A percentile compares a stretch with the other conserved stretches of the same genome.
Evolutionary conservation across 1,140 invertebrate species (phyloP).

Genomic region (Hetaerina americana): DNA sequence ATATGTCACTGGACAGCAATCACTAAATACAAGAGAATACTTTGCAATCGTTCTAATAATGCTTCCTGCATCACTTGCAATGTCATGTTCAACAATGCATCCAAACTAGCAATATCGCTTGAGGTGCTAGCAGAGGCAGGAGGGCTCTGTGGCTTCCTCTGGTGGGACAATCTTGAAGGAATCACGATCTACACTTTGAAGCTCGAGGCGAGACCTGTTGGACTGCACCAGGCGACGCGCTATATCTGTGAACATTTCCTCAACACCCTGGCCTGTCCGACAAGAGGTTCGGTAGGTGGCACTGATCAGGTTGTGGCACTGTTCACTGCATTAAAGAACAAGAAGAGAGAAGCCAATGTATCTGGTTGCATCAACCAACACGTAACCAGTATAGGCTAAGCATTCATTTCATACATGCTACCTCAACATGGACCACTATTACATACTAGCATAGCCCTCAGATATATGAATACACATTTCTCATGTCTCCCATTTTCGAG

Average conservation of each 20-base stretch:
- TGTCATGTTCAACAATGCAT: too few relatives aligned
- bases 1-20: too few relatives aligned
- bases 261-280: constrained; percentile 71
- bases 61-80: too few relatives aligned
- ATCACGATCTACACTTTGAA: constrained; percentile 62
- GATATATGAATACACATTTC: too few relatives aligned
- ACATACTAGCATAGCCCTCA: too few relatives aligned
- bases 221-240: constrained; percentile 61
- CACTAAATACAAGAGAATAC: too few relatives aligned
- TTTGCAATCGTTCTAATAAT: too few relatives aligned
- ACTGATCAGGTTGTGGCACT: constrained; percentile 81
- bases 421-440: too few relatives aligned
- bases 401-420: too few relatives aligned
- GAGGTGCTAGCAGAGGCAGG: constrained; percentile 50
- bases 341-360: not conserved
- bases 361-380: not conserved
- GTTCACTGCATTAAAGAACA: constrained; percentile 49
- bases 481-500: too few relatives aligned
- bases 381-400: too few relatives aligned
- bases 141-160: constrained; percentile 44
- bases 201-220: constrained; percentile 64
- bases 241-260: constrained; percentile 85
- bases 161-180: constrained; percentile 59
- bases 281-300: constrained; percentile 83
- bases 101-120: too few relatives aligned